phyloP scores from a whole-genome alignment of 2,113 vertebrate genomes.

The Indicator indicator region DNA sequence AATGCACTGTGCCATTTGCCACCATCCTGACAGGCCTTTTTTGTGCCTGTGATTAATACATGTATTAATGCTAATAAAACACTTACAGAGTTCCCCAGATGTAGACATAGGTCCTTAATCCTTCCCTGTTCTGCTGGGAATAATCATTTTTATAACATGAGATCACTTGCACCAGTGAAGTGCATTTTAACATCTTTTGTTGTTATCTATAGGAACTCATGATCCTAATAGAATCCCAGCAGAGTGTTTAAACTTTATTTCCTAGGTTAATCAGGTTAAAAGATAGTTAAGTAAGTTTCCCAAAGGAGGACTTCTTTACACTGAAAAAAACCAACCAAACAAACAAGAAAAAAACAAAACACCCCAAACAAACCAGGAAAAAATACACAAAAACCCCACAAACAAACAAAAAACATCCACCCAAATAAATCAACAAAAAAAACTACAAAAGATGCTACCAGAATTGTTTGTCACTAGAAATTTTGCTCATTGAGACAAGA shows the following conservation, averaged over 20 bases:
- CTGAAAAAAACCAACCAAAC: not conserved
- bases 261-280: conserved; percentile 73
- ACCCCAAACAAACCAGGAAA: not conserved
- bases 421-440: no score
- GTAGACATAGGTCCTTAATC: conserved; percentile 45
- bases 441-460: not conserved
- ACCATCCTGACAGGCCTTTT: not conserved
- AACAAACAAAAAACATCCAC: not conserved
- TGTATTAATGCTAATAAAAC: conserved; percentile 34
- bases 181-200: conserved; percentile 58
- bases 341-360: not conserved
- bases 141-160: conserved; percentile 74
- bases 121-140: conserved; percentile 53
- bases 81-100: not conserved
- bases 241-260: conserved; percentile 70
- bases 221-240: conserved; percentile 60
- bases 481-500: conserved; percentile 5
- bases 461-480: conserved; percentile 37
- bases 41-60: not conserved
- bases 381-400: not conserved
- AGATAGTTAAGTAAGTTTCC: conserved; percentile 63
- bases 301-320: not conserved
- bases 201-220: conserved; percentile 43
- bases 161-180: conserved; percentile 52
- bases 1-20: not conserved